Percentiles rank a stretch among this genome's conserved stretches.
phyloP scores from a whole-genome alignment of 2,888 invertebrate genomes.

The Pterostichus madidus region DNA sequence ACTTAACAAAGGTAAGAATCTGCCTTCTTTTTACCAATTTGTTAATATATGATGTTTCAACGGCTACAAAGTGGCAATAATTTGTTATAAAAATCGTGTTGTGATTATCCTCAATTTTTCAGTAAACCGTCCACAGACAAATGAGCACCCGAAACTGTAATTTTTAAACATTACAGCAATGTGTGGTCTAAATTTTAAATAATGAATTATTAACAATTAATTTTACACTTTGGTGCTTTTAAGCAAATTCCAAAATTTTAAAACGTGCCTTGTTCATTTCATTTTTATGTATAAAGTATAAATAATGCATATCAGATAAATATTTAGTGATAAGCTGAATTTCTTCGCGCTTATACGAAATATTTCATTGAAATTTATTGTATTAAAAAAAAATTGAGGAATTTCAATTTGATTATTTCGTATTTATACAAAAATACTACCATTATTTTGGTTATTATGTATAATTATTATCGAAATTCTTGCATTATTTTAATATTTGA shows the following conservation, averaged over 20 bases:
- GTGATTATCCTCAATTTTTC: slow-evolving; percentile 46
- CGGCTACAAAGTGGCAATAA: slow-evolving; percentile 43
- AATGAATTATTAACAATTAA: slow-evolving; percentile 20
- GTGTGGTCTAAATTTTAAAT: neutral
- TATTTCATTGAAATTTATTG: slow-evolving; percentile 10
- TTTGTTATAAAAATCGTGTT: slow-evolving; percentile 45
- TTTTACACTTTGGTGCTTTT: slow-evolving; percentile 36
- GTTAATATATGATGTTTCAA: neutral
- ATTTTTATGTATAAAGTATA: slow-evolving; percentile 61
- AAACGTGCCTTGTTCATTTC: slow-evolving; percentile 63
- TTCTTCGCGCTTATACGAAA: neutral
- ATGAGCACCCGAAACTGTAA: slow-evolving; percentile 1
- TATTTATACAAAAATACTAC: neutral
- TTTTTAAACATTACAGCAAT: slow-evolving; percentile 34
- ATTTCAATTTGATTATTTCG: slow-evolving; percentile 14
- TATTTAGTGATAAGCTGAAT: slow-evolving; percentile 34
- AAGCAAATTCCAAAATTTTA: slow-evolving; percentile 41
- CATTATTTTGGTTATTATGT: neutral
- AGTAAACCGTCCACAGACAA: slow-evolving; percentile 45
- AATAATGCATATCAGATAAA: slow-evolving; percentile 62
- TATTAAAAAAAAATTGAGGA: slow-evolving; percentile 1
- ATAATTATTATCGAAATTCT: slow-evolving; percentile 10
- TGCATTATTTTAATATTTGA: slow-evolving; percentile 20
- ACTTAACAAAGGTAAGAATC: slow-evolving; percentile 39
- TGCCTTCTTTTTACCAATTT: slow-evolving; percentile 4